Conservation (phyloP, 2,797 vertebrate species). For the Gambelia wislizenii region DNA sequence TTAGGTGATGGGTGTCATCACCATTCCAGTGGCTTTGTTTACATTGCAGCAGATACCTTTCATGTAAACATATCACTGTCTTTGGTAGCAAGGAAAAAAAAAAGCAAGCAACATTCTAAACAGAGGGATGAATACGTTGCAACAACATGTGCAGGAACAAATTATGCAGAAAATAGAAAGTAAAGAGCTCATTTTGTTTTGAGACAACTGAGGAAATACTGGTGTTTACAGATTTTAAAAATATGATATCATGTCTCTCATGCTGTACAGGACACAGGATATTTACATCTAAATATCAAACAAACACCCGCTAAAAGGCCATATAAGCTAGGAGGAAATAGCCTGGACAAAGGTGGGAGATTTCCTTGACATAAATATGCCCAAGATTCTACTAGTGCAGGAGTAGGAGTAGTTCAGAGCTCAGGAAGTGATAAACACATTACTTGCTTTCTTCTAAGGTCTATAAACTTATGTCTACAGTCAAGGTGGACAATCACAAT, state of each 20-base stretch:
- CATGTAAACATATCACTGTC: not conserved
- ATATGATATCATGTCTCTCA: constrained; percentile 30
- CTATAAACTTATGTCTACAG: not conserved
- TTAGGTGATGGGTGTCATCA: no score
- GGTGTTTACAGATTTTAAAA: constrained; percentile 21
- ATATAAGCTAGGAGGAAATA: constrained; percentile 38
- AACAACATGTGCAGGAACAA: not conserved
- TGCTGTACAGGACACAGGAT: constrained; percentile 12
- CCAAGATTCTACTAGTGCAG: not conserved
- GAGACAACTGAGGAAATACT: constrained; percentile 18
- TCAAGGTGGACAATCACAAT: not conserved
- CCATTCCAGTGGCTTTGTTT: no score
- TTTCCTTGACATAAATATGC: constrained; percentile 14
- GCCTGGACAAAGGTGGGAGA: constrained; percentile 30
- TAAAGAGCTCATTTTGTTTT: constrained; percentile 8
- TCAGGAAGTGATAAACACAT: not conserved
- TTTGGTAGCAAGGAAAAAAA: not conserved
- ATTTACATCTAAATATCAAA: constrained; percentile 49
- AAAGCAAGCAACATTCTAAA: not conserved
- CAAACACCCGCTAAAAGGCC: constrained; percentile 14
- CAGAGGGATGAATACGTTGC: not conserved
- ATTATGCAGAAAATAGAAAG: constrained; percentile 17
- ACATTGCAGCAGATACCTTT: not conserved
- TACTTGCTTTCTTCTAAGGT: not conserved
- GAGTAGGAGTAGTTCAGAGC: not conserved